These are phyloP conservation scores for Zophobas atratus DNA, from an alignment of 1,140 invertebrate genomes.

Conservation along the genomic window DNA sequence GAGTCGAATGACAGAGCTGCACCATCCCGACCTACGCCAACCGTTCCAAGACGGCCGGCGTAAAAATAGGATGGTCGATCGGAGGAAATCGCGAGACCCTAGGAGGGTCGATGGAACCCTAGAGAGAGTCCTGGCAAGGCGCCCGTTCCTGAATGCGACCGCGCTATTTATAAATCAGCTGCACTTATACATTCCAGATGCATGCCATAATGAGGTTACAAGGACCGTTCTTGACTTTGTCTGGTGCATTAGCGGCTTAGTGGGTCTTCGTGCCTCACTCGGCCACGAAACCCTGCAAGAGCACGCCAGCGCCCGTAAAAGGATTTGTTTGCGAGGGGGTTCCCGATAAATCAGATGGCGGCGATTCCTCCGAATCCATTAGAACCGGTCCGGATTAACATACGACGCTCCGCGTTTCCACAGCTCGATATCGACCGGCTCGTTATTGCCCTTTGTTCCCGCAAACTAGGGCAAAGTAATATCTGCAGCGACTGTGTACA, in stretches of 20 bases:
- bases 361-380: neutral
- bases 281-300: conserved; percentile 20
- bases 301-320: conserved; percentile 12
- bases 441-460: conserved; percentile 41
- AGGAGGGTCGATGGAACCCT: conserved; percentile 39
- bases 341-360: neutral
- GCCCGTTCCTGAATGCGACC: conserved; percentile 35
- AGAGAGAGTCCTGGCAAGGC: conserved; percentile 22
- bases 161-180: conserved; percentile 53
- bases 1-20: conserved; percentile 34
- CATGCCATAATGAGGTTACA: conserved; percentile 59
- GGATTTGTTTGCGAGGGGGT: conserved; percentile 23
- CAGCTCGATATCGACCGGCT: neutral
- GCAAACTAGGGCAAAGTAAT: conserved; percentile 37
- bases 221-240: conserved; percentile 59
- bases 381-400: conserved; percentile 9
- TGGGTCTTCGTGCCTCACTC: neutral
- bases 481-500: neutral
- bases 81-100: conserved; percentile 14
- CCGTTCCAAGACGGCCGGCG: conserved; percentile 9
- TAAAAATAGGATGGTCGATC: conserved; percentile 31
- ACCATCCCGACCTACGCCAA: conserved; percentile 25
- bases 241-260: neutral
- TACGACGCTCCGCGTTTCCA: conserved; percentile 21
- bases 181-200: conserved; percentile 57